Conservation (phyloP, 2,113 vertebrate genomes). For the Colius striatus region DNA sequence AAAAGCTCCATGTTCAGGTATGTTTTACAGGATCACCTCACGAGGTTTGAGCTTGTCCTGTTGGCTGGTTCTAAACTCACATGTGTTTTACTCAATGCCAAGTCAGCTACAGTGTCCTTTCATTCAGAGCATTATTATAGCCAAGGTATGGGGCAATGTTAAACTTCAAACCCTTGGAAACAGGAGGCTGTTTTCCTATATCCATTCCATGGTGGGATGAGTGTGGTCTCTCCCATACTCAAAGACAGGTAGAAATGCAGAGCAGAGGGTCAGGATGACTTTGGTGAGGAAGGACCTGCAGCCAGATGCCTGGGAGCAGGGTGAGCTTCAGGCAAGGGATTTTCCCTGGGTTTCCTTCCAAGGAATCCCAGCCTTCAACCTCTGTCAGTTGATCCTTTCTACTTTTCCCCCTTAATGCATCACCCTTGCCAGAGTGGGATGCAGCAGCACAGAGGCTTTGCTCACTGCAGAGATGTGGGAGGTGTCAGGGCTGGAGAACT, state of each 20-base stretch:
- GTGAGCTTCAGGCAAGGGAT: background rate
- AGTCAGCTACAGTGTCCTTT: no score
- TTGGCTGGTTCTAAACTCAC: background rate
- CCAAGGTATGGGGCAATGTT: rapidly evolving
- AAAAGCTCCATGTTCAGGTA: rapidly evolving
- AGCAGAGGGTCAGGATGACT: background rate
- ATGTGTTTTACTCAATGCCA: no score
- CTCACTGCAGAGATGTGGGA: rapidly evolving
- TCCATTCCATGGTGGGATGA: background rate
- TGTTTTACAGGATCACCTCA: background rate
- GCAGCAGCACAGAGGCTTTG: rapidly evolving
- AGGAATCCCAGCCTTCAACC: background rate
- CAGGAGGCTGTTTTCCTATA: background rate
- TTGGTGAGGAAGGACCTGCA: background rate
- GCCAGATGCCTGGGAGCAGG: background rate
- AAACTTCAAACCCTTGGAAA: background rate
- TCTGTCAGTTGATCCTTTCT: background rate
- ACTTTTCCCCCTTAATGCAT: rapidly evolving
- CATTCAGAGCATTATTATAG: background rate
- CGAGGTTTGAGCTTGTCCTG: background rate
- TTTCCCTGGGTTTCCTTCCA: background rate
- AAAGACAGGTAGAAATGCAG: background rate
- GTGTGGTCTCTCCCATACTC: background rate
- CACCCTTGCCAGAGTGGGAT: background rate
- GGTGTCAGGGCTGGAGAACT: background rate